Base-by-base conservation (phyloP, 1,140 invertebrate genomes). In the Phocides pigmalion region DNA sequence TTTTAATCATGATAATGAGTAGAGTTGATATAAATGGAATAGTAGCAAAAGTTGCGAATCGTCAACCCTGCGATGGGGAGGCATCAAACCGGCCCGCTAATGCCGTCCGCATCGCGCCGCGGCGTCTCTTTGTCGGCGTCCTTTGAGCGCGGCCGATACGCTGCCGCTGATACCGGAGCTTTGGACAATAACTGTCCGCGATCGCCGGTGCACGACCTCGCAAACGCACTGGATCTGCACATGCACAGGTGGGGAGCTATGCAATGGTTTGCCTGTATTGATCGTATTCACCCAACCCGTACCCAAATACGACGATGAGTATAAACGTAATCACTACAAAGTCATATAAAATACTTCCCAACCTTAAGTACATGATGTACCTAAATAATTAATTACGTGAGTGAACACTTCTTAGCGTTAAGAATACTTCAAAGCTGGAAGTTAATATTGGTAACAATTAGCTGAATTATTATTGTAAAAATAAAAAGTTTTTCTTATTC, bases 101-200 rank as follows among this genome's bases (percentile, higher is more conserved):
- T 82, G 76, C 80, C 87, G 83, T 78, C 83, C 84, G 79, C 74
- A 80, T 74, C 68, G 76, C 72, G 67, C 70, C 74, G 80, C 82
- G 85, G 79, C 84, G 73, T 62, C 78, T 59, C 87, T 90, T 90
- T 90, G 87, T 90, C 87, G 87, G 87, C 84, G 65, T 73, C 85
- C 87, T 90, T 90, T 90, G 87, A 87, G 79, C 70, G 76, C 15
- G 22, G 22, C 22, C 56, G 56, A 59, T 59, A 59, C 54, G 39
- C 41, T 20, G 54, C 41, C 54, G 25, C 74, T 76, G 81, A 86
- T 82, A 82, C 80, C 73, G 54, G 42, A 16, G 15, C 28, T 59
- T 47, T 59, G 56, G 56, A 59, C 56, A 59, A 59, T 59, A 47
- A 59, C 42, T 59, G 56, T 59, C 56, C 41, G 22, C 56, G 42